These are phyloP conservation scores for Brachionus asplanchnoidis DNA, from an alignment of 1,140 invertebrate species.

Conservation along the genomic window DNA sequence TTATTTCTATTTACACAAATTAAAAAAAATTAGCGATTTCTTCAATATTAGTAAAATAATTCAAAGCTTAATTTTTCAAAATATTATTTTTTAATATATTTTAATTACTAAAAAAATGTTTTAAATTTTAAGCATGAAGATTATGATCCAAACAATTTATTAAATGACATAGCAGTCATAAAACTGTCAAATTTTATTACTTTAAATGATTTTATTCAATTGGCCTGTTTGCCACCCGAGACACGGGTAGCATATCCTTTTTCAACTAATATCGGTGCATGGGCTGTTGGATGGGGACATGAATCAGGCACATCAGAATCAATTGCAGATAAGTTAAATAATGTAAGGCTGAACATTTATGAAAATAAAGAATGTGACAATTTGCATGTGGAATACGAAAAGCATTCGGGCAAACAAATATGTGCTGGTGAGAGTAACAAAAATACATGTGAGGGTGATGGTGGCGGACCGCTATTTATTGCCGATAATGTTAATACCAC, in stretches of 20 bases:
- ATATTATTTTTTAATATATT: too few relatives aligned
- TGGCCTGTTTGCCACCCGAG: not conserved
- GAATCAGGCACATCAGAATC: not conserved
- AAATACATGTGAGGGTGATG: not conserved
- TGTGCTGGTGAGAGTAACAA: not conserved
- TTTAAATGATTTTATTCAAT: not conserved
- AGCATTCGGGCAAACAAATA: not conserved
- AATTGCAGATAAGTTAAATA: not conserved
- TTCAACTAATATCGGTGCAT: not conserved
- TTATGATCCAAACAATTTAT: not conserved
- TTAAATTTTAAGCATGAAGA: not conserved
- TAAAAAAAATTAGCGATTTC: too few relatives aligned
- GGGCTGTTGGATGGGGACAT: not conserved
- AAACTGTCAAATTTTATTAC: not conserved
- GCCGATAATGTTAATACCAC: not conserved
- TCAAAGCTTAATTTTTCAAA: too few relatives aligned
- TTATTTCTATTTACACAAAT: too few relatives aligned
- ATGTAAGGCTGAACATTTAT: not conserved
- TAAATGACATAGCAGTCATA: conserved; percentile 7
- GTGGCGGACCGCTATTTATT: not conserved
- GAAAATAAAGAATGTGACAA: not conserved
- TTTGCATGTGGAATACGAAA: not conserved
- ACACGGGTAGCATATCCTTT: not conserved
- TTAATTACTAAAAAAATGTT: not conserved
- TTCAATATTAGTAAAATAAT: too few relatives aligned